A percentile compares a stretch with the other conserved stretches of the same genome.
phyloP scores from a whole-genome alignment of 1,140 invertebrate species.

The Luehdorfia chinensis region DNA sequence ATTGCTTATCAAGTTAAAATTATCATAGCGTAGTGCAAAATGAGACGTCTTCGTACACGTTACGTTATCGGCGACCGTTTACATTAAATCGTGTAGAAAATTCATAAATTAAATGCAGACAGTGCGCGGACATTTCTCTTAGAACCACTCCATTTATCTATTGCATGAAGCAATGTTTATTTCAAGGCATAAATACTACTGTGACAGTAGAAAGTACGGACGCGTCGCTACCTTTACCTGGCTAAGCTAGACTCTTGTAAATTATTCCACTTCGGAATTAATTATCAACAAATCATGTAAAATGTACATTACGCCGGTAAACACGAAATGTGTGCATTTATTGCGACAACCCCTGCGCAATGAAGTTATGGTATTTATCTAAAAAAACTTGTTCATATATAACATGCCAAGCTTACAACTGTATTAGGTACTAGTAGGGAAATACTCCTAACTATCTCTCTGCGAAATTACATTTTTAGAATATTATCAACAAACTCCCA shows the following conservation, averaged over 20 bases:
- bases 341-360: constrained; percentile 7
- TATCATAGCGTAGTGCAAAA: no score
- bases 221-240: constrained; percentile 10
- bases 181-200: constrained; percentile 28
- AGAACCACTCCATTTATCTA: constrained; percentile 14
- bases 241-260: background rate
- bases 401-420: background rate
- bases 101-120: background rate
- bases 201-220: constrained; percentile 35
- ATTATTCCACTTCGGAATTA: constrained; percentile 9
- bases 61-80: background rate
- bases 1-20: no score
- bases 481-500: no score
- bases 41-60: background rate
- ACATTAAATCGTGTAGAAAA: background rate
- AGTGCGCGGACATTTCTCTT: constrained; percentile 3
- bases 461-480: no score
- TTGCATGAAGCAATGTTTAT: constrained; percentile 4
- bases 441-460: background rate
- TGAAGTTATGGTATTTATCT: constrained; percentile 10
- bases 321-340: background rate
- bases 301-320: background rate
- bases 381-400: constrained; percentile 1
- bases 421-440: background rate
- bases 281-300: constrained; percentile 18